Evolutionary conservation across 2,797 vertebrate species (phyloP).

Genomic region (Clarias platycephalus): DNA sequence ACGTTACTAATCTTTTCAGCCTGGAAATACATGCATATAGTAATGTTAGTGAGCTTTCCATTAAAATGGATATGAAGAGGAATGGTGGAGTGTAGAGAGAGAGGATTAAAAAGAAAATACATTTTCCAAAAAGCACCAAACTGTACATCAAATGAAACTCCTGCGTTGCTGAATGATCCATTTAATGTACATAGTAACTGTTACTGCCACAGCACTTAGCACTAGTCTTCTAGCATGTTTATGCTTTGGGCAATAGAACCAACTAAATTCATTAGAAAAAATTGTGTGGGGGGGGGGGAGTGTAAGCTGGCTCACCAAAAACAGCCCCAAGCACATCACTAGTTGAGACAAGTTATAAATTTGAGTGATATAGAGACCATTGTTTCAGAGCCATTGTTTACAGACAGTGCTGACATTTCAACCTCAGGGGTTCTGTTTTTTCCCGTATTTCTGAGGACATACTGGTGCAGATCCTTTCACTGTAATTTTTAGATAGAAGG

Average conservation of each 20-base stretch:
- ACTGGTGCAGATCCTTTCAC: no score
- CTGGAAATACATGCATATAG: conserved; percentile 9
- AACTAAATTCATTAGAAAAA: not conserved
- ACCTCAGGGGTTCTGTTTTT: not conserved
- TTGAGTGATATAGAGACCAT: not conserved
- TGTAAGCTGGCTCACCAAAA: not conserved
- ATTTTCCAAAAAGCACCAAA: not conserved
- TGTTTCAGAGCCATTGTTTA: not conserved
- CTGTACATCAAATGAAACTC: not conserved
- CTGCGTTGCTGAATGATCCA: not conserved
- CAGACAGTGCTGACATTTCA: not conserved
- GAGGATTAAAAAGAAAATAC: not conserved
- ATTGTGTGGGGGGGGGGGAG: not conserved
- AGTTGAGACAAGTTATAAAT: not conserved
- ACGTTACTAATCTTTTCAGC: conserved; percentile 6
- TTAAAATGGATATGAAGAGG: conserved; percentile 1
- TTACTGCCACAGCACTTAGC: not conserved
- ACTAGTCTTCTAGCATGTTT: not conserved
- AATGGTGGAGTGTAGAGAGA: not conserved
- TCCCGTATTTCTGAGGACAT: not conserved
- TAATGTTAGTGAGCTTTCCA: not conserved
- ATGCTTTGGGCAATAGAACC: not conserved
- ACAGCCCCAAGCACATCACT: not conserved
- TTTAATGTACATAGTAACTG: not conserved
- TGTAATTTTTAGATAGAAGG: no score